Evolutionary conservation across 2,888 invertebrate species (phyloP).

Genomic region (Epirrhoe tristata): DNA sequence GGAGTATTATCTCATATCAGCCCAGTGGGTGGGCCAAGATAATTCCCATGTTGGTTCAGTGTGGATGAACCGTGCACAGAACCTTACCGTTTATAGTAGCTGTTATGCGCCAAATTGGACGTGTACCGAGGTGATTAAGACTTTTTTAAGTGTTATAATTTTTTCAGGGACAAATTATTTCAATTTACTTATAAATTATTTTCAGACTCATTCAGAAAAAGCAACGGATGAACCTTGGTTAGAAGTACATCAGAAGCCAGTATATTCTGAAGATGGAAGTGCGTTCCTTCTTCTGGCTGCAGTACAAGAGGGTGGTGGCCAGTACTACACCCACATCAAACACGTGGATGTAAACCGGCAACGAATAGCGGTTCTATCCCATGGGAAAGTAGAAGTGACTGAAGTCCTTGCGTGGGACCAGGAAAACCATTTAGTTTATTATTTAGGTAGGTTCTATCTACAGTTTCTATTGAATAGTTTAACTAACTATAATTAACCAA

Average conservation of each 20-base stretch:
- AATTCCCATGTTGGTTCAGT: constrained; percentile 93
- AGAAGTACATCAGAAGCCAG: constrained; percentile 93
- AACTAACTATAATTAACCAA: constrained; percentile 36
- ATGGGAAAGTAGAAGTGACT: constrained; percentile 93
- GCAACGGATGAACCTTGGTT: constrained; percentile 94
- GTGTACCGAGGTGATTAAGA: constrained; percentile 88
- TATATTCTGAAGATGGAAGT: constrained; percentile 93
- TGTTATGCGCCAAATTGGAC: constrained; percentile 94
- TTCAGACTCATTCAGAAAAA: constrained; percentile 92
- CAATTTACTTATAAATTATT: constrained; percentile 25
- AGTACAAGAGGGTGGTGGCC: constrained; percentile 93
- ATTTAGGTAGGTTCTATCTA: constrained; percentile 76
- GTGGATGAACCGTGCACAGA: constrained; percentile 98
- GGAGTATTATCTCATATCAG: constrained; percentile 96
- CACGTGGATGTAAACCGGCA: constrained; percentile 93
- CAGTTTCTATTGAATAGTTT: background rate
- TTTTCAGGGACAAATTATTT: background rate
- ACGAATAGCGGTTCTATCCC: constrained; percentile 93
- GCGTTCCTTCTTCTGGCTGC: constrained; percentile 93
- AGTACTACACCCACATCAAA: constrained; percentile 95
- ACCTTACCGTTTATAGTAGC: constrained; percentile 94
- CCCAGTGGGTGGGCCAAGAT: constrained; percentile 94
- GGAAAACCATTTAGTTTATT: constrained; percentile 92
- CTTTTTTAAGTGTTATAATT: background rate
- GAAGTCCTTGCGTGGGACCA: constrained; percentile 95